phyloP scores from a whole-genome alignment of 35 echinoderm and acorn worm genomes.

The Ophioderma brevispina region DNA sequence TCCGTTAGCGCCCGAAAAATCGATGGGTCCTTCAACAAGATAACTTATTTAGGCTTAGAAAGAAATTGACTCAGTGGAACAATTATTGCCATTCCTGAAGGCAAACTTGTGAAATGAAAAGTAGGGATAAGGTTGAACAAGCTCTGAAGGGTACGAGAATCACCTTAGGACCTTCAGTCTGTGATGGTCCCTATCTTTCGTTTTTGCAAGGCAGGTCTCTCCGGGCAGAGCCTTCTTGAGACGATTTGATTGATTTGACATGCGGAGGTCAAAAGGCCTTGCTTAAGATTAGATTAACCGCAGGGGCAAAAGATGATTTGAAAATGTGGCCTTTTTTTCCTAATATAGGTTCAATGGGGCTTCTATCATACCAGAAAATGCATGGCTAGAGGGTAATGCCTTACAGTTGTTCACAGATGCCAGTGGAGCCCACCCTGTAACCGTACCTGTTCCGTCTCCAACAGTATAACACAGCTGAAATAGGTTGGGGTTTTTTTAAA shows the following conservation, averaged over 20 bases:
- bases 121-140: background rate
- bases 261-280: background rate
- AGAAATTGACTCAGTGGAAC: slow-evolving; percentile 2
- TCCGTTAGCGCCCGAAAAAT: background rate
- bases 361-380: background rate
- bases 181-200: background rate
- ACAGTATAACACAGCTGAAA: too few species aligned
- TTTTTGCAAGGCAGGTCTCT: background rate
- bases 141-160: background rate
- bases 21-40: background rate
- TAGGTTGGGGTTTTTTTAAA: slow-evolving; percentile 10
- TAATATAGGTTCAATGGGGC: slow-evolving; percentile 10
- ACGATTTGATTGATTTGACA: slow-evolving; percentile 19
- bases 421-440: too few species aligned
- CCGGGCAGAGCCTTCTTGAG: slow-evolving; percentile 25
- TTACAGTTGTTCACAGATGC: slow-evolving; percentile 14
- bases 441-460: too few species aligned
- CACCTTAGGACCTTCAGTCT: background rate
- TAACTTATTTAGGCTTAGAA: background rate
- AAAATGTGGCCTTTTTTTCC: background rate
- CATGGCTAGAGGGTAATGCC: background rate
- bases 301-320: slow-evolving; percentile 20
- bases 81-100: background rate
- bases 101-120: background rate
- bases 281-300: background rate